Evolutionary conservation across 2,113 vertebrate species (phyloP), one percentile per base, ranked within the genome.

Genomic region (Campylorhamphus procurvoides): DNA sequence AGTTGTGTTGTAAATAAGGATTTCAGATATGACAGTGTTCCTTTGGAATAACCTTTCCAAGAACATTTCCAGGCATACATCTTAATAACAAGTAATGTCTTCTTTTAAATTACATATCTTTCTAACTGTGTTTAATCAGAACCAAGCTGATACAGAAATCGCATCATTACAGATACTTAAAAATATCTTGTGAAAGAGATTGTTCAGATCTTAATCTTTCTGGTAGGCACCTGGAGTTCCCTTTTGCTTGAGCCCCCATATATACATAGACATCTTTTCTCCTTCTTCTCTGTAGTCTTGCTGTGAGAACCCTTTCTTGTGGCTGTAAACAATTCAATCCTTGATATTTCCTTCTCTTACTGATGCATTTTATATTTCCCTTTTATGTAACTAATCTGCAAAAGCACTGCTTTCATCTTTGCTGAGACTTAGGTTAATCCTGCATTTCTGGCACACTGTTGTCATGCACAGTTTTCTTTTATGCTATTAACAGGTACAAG

Each of bases 321-420:
- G 23, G 24, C 76, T 69, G 28, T 84, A 56, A 80, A 59, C 18
- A 64, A 12, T 84, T 80, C 63, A 69, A 27, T 47, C 76, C 59
- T 52, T 55, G 72, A 23, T 60, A 53, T 12, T 91, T 73, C 62
- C 33, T 0, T 62, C n/a, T 83, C 24, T 40, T 73, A 33, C 39
- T n/a, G 53, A 22, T 56, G 28, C 7, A 17, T 84, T 87, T 84
- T 87, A 44, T 84, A 0, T 73, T 89, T 89, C 56, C 19, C 64
- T 87, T 94, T 87, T 58, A 75, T 76, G 66, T 68, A 88, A 85
- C 62, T 85, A 68, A 68, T 83, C 59, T 90, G 66, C 79, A 77
- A 75, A 91, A 87, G 49, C 33, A 49, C 18, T 82, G 10, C 86
- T 93, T 92, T 92, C 66, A 83, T 93, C 89, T 86, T 89, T 39